phyloP scores from a whole-genome alignment of 2,888 invertebrate genomes.

The Elysia crispata region DNA sequence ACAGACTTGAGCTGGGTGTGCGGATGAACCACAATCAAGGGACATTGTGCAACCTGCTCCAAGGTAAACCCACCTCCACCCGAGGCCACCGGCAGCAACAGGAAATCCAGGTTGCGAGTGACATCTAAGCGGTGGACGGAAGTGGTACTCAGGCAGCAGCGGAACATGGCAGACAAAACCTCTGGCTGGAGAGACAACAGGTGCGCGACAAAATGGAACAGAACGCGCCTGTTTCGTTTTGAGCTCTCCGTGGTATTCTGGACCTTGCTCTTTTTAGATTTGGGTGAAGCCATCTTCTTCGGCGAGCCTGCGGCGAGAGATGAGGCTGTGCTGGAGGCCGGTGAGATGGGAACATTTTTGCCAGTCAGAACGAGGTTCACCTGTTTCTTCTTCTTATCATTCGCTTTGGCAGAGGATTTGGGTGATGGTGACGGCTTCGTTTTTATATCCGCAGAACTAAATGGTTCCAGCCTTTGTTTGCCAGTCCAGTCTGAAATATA shows the following conservation, averaged over 20 bases:
- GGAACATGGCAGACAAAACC: neutral
- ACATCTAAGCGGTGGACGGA: neutral
- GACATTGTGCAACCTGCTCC: slow-evolving; percentile 27
- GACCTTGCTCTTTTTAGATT: neutral
- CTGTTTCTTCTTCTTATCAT: too few relatives aligned
- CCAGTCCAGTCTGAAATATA: slow-evolving; percentile 18
- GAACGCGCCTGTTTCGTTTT: slow-evolving; percentile 2
- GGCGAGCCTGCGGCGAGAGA: neutral
- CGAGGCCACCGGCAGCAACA: neutral
- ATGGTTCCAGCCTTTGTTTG: neutral
- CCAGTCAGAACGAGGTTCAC: too few relatives aligned
- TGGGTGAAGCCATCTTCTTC: neutral
- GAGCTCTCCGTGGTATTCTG: slow-evolving; percentile 2
- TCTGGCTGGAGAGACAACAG: neutral
- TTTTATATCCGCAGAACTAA: too few relatives aligned
- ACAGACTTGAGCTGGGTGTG: neutral
- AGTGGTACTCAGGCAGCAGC: neutral
- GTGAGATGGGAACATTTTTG: neutral
- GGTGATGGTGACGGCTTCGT: too few relatives aligned
- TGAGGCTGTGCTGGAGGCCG: too few relatives aligned
- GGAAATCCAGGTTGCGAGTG: slow-evolving; percentile 26
- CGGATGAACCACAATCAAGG: slow-evolving; percentile 26
- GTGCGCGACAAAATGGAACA: neutral
- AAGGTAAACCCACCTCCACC: neutral
- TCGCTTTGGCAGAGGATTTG: too few relatives aligned